Percentiles rank a stretch among this genome's conserved stretches.
These are phyloP conservation scores for Thamnaconus septentrionalis DNA, from an alignment of 2,113 vertebrate species.

Conservation along the genomic window DNA sequence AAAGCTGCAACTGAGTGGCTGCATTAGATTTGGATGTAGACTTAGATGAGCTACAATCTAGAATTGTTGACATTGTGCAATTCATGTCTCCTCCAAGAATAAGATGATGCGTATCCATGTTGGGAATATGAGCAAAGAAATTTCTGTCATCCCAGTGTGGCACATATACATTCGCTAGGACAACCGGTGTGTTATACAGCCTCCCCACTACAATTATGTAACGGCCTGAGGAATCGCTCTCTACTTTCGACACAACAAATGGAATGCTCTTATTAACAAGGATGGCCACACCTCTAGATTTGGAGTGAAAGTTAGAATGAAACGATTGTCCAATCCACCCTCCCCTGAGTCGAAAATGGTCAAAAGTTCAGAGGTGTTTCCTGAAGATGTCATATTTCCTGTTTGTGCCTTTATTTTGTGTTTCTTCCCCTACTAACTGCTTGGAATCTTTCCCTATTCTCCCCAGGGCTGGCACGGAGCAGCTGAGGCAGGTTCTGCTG, in stretches of 20 bases:
- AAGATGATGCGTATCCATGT: conserved; percentile 19
- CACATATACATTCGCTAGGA: background rate
- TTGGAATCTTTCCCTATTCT: too few species aligned
- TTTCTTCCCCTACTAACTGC: too few species aligned
- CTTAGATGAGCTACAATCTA: background rate
- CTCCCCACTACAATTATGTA: conserved; percentile 15
- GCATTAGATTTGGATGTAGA: background rate
- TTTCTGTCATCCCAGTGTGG: conserved; percentile 1
- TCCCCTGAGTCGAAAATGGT: background rate
- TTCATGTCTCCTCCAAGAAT: background rate
- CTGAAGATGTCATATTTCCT: too few species aligned
- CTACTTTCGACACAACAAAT: conserved; percentile 22
- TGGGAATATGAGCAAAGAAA: conserved; percentile 3
- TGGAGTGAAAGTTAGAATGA: conserved; percentile 8
- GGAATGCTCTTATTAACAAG: conserved; percentile 12
- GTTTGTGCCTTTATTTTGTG: too few species aligned
- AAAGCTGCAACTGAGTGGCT: background rate
- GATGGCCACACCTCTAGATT: conserved; percentile 6
- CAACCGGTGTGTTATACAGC: conserved; percentile 14
- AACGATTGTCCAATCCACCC: conserved; percentile 1
- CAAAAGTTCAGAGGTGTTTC: background rate
- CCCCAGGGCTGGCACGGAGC: too few species aligned
- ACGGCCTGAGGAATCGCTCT: conserved; percentile 15
- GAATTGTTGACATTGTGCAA: background rate
- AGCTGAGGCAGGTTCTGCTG: too few species aligned